Conservation (phyloP, 2,797 vertebrate genomes). For the Trachops cirrhosus region DNA sequence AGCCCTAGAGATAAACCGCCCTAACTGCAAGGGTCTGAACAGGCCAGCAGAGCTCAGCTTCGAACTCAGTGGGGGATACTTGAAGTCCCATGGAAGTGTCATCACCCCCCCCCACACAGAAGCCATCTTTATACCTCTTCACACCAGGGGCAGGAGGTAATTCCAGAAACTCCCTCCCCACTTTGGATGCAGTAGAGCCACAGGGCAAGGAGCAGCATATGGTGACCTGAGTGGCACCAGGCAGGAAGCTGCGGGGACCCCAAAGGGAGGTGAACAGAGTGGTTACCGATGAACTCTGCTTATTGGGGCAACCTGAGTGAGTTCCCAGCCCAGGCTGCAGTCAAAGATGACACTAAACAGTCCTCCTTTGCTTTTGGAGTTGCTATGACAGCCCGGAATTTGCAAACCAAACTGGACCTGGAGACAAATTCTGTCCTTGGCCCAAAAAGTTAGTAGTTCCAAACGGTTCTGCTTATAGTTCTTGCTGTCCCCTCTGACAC, state of each 20-base stretch:
- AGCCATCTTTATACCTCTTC: neutral
- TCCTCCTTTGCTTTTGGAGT: conserved; percentile 66
- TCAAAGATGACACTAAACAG: conserved; percentile 62
- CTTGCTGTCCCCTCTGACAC: conserved; percentile 51
- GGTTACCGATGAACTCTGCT: neutral
- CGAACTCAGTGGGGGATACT: neutral
- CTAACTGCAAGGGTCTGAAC: neutral
- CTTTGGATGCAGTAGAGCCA: neutral
- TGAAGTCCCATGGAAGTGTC: neutral
- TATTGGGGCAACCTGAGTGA: conserved; percentile 40
- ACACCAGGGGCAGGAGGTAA: neutral
- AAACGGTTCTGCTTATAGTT: conserved; percentile 30
- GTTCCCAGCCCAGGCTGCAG: neutral
- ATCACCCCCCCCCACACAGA: neutral
- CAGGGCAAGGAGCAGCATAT: neutral
- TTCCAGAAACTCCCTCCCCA: neutral
- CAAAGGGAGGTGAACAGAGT: neutral
- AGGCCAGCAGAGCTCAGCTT: neutral
- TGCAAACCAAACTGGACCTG: conserved; percentile 60
- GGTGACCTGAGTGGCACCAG: neutral
- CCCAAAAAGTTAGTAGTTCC: conserved; percentile 35
- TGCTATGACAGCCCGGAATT: conserved; percentile 73
- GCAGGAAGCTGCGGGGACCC: neutral
- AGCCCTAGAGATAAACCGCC: neutral
- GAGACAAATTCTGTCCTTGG: conserved; percentile 60